Evolutionary conservation across 2,888 invertebrate species (phyloP).

Genomic region (Drosophila mimica): DNA sequence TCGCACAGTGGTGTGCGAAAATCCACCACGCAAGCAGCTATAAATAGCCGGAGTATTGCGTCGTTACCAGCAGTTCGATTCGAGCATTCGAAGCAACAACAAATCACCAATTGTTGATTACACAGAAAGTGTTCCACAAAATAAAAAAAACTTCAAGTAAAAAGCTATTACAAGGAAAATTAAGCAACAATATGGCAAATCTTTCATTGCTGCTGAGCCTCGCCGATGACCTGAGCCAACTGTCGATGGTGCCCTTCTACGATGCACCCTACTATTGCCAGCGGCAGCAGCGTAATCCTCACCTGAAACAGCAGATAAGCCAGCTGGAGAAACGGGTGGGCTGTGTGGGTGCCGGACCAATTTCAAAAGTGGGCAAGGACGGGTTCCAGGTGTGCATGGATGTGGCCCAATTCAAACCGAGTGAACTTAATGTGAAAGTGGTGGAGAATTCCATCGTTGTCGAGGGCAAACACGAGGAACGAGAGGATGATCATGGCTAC

Average conservation of each 20-base stretch:
- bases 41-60: constrained; percentile 52
- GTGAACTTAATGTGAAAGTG: constrained; percentile 90
- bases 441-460: constrained; percentile 88
- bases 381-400: constrained; percentile 90
- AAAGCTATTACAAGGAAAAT: neutral
- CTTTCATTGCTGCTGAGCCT: constrained; percentile 72
- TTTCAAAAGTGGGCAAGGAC: constrained; percentile 86
- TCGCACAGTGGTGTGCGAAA: constrained; percentile 10
- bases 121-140: constrained; percentile 1
- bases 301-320: constrained; percentile 61
- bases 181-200: constrained; percentile 59
- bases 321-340: constrained; percentile 57
- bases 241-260: constrained; percentile 65
- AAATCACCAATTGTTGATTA: neutral
- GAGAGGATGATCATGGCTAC: constrained; percentile 90
- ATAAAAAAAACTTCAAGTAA: neutral
- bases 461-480: constrained; percentile 90
- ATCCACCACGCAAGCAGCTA: constrained; percentile 54
- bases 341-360: constrained; percentile 32
- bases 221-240: constrained; percentile 66
- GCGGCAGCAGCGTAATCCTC: constrained; percentile 52
- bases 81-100: constrained; percentile 42
- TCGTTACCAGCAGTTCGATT: constrained; percentile 62
- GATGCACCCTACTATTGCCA: constrained; percentile 58
- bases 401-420: constrained; percentile 89